phyloP scores from a whole-genome alignment of 2,113 vertebrate species.

The Bucco capensis region DNA sequence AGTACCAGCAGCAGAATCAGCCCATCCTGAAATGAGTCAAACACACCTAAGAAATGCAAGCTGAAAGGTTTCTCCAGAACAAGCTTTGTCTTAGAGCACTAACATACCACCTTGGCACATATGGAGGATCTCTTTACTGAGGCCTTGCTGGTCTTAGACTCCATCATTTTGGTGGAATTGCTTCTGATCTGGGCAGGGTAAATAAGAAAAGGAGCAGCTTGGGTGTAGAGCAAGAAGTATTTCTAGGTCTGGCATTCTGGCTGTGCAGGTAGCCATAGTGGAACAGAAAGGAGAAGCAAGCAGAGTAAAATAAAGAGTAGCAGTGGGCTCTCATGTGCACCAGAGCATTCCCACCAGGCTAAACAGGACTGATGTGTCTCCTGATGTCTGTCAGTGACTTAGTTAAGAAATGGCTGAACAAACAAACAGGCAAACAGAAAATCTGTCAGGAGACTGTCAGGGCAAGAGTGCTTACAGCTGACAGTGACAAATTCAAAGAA shows the following conservation, averaged over 20 bases:
- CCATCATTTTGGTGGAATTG: not conserved
- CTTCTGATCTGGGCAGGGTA: not conserved
- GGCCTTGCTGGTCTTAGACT: not conserved
- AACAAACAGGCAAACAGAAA: slow-evolving; percentile 1
- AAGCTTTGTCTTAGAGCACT: not conserved
- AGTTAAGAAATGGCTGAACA: not conserved
- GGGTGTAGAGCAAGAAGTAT: not conserved
- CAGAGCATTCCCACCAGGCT: not conserved
- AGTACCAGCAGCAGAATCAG: not conserved
- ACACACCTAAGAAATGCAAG: not conserved
- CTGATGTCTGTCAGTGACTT: not conserved
- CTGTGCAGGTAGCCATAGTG: not conserved
- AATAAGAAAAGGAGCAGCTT: not conserved
- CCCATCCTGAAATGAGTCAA: not conserved
- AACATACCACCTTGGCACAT: no score
- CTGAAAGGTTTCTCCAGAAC: not conserved
- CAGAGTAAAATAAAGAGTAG: not conserved
- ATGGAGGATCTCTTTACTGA: not conserved
- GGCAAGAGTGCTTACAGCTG: not conserved
- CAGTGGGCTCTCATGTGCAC: not conserved
- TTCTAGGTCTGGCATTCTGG: not conserved
- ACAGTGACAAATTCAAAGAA: not conserved
- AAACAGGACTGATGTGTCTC: not conserved
- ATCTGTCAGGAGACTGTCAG: not conserved
- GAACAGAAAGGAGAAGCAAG: not conserved